Conservation (phyloP, 2,113 vertebrate species). For the Agelaius tricolor region DNA sequence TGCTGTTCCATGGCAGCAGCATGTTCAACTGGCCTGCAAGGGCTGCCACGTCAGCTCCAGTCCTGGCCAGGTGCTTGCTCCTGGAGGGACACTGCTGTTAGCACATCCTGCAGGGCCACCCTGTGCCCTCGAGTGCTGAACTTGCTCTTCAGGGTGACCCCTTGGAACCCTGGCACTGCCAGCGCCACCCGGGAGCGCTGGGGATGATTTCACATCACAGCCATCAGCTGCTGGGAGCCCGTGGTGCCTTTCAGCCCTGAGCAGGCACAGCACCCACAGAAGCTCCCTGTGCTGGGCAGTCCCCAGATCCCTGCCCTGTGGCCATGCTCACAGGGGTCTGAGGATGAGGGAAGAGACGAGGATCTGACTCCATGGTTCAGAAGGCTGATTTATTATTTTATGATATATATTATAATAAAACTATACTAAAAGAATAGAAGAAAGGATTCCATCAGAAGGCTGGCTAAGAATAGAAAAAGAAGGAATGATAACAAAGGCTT, state of each 20-base stretch:
- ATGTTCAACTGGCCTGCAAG: too few species aligned
- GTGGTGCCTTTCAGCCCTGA: accelerated
- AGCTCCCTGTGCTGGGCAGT: accelerated
- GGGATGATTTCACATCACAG: accelerated
- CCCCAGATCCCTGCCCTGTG: accelerated
- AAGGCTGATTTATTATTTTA: too few species aligned
- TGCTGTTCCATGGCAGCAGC: neutral
- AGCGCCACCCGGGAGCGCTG: accelerated
- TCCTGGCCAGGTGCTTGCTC: accelerated
- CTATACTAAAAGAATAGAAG: too few species aligned
- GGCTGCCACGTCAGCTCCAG: neutral
- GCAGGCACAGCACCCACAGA: neutral
- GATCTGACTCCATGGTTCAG: too few species aligned
- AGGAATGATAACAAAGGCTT: too few species aligned
- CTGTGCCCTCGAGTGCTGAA: too few species aligned
- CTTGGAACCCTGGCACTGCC: accelerated
- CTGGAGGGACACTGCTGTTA: accelerated
- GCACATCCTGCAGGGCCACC: neutral
- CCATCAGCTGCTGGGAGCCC: accelerated
- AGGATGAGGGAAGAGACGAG: too few species aligned
- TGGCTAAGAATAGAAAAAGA: too few species aligned
- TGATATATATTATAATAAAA: too few species aligned
- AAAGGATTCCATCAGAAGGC: too few species aligned
- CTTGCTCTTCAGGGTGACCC: accelerated
- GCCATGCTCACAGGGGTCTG: too few species aligned